phyloP scores from a whole-genome alignment of 2,113 vertebrate genomes.

The Nesogale talazaci region DNA sequence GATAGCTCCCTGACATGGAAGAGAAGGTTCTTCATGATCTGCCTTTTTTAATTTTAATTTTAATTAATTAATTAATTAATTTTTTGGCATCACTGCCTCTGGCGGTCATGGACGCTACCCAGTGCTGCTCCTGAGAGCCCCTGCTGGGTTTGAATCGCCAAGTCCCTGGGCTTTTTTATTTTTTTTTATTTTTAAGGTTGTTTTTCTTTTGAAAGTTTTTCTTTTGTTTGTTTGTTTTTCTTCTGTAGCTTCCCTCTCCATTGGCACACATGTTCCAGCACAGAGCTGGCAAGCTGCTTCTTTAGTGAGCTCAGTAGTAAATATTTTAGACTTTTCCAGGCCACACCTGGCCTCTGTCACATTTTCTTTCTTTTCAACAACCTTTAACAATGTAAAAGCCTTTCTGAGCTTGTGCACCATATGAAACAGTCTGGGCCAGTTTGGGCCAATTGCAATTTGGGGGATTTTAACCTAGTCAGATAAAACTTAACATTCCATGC shows the following conservation, averaged over 20 bases:
- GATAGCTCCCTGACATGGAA: neutral
- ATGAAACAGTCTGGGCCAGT: neutral
- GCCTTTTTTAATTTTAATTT: no score
- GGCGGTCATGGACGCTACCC: no score
- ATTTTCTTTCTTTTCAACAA: neutral
- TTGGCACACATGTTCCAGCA: neutral
- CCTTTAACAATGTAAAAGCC: slow-evolving; percentile 46
- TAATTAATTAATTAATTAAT: no score
- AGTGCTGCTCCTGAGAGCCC: no score
- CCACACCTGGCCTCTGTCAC: neutral
- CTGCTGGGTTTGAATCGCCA: no score
- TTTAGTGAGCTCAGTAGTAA: neutral
- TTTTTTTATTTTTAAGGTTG: neutral
- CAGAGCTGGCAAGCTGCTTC: neutral
- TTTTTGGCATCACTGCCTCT: no score
- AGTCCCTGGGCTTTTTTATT: no score
- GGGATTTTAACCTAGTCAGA: neutral
- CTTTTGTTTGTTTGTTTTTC: neutral
- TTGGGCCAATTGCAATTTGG: neutral
- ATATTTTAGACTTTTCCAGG: slow-evolving; percentile 33
- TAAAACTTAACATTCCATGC: neutral
- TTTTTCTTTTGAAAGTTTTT: neutral
- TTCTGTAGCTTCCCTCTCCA: neutral
- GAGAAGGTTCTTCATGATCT: neutral
- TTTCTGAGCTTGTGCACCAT: slow-evolving; percentile 15